Percentiles rank a stretch among this genome's conserved stretches.
phyloP scores from a whole-genome alignment of 2,113 vertebrate genomes.

The Colistium nudipinnis region DNA sequence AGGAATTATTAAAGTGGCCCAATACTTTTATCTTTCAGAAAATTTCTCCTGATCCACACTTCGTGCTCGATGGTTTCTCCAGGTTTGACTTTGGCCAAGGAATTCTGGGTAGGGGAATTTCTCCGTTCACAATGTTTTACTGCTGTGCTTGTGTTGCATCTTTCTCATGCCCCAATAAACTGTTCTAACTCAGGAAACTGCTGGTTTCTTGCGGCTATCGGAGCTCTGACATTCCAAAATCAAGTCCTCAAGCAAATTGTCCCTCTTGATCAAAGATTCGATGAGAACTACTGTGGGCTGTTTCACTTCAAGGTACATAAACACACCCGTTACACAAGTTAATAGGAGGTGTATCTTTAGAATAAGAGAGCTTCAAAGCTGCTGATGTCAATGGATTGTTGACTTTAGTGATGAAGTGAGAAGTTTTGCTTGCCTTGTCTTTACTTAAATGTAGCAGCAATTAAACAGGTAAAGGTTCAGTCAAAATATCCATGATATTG shows the following conservation, averaged over 20 bases:
- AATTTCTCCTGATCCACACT: constrained; percentile 49
- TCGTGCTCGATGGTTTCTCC: constrained; percentile 69
- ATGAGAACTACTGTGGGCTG: constrained; percentile 74
- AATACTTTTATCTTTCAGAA: constrained; percentile 52
- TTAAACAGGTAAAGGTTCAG: neutral
- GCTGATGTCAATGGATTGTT: neutral
- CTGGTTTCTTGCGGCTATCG: constrained; percentile 82
- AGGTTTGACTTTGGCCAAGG: constrained; percentile 80
- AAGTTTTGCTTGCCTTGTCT: no score
- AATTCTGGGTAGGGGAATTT: constrained; percentile 56
- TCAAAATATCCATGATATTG: neutral
- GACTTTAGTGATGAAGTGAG: no score
- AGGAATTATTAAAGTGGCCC: no score
- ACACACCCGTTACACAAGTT: neutral
- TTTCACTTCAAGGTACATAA: constrained; percentile 81
- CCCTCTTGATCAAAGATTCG: constrained; percentile 69
- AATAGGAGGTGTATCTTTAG: neutral
- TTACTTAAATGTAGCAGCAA: neutral
- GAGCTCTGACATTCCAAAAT: constrained; percentile 75
- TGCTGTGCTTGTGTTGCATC: fast-evolving
- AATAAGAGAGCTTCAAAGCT: neutral
- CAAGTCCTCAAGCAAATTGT: constrained; percentile 55
- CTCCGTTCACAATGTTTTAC: neutral
- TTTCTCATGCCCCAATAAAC: neutral
- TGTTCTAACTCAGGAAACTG: constrained; percentile 72